phyloP scores from a whole-genome alignment of 2,797 vertebrate species.

The Phaenicophaeus curvirostris region DNA sequence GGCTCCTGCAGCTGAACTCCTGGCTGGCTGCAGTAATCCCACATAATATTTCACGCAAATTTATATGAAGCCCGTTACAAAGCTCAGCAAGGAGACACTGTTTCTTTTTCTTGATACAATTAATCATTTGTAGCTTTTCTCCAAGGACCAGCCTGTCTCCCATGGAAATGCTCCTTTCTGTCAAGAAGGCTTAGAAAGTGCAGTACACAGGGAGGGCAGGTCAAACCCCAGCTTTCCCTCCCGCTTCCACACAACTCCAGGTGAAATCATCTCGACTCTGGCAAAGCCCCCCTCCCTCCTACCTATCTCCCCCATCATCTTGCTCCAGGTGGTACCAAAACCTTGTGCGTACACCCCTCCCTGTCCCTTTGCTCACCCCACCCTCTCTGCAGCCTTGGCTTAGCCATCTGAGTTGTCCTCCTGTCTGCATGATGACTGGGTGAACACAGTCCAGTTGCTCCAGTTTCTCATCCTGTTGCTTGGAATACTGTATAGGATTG shows the following conservation, averaged over 20 bases:
- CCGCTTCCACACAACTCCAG: neutral
- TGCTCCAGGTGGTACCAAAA: neutral
- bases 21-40: conserved; percentile 74
- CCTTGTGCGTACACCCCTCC: neutral
- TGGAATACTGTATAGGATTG: neutral
- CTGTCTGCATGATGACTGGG: neutral
- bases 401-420: neutral
- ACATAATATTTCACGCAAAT: conserved; percentile 79
- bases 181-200: neutral
- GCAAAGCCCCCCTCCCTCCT: neutral
- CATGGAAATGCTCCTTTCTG: conserved; percentile 1
- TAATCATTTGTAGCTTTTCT: conserved; percentile 70
- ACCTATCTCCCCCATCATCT: neutral
- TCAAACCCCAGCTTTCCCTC: neutral
- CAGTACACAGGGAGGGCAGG: neutral
- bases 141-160: conserved; percentile 38
- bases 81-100: conserved; percentile 71
- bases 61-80: conserved; percentile 74
- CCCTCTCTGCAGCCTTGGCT: neutral
- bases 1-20: conserved; percentile 63
- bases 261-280: neutral
- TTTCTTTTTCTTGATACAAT: conserved; percentile 75
- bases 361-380: neutral
- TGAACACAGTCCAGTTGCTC: conserved; percentile 15
- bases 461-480: neutral